These are phyloP conservation scores for Mastigias papua DNA, from an alignment of 30 jellyfish, hydroid and myxozoan genomes.

Conservation along the genomic window DNA sequence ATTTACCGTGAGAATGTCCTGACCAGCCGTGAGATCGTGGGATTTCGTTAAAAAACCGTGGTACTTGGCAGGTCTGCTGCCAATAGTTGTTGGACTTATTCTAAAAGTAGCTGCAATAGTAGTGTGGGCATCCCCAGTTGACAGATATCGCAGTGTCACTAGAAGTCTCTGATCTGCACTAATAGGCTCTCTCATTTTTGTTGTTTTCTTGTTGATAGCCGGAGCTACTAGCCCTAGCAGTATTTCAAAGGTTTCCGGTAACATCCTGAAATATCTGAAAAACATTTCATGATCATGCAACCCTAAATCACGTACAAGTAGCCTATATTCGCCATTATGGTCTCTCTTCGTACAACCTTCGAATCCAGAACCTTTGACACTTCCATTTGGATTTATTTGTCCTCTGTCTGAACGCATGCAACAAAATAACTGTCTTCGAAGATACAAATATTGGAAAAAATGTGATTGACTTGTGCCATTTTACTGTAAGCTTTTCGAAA, in stretches of 20 bases:
- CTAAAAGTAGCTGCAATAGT: slow-evolving; percentile 71
- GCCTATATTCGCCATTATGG: slow-evolving; percentile 37
- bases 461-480: background rate
- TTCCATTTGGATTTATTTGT: background rate
- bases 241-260: slow-evolving; percentile 49
- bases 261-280: slow-evolving; percentile 52
- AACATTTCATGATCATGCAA: slow-evolving; percentile 42
- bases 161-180: slow-evolving; percentile 56
- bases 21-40: too few relatives aligned
- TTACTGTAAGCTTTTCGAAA: background rate
- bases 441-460: background rate
- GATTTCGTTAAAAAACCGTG: too few relatives aligned
- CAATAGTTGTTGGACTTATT: slow-evolving; percentile 49
- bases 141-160: slow-evolving; percentile 53
- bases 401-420: background rate
- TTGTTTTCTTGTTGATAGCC: background rate
- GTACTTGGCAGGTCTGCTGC: too few relatives aligned
- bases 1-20: too few relatives aligned
- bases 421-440: background rate
- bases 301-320: slow-evolving; percentile 35
- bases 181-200: slow-evolving; percentile 62
- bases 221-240: slow-evolving; percentile 26
- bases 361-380: background rate
- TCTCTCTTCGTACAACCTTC: slow-evolving; percentile 33
- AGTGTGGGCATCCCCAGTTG: slow-evolving; percentile 83